Evolutionary conservation across 2,113 vertebrate genomes (phyloP), one percentile per base, ranked within the genome.

Genomic region (Pao palembangensis): DNA sequence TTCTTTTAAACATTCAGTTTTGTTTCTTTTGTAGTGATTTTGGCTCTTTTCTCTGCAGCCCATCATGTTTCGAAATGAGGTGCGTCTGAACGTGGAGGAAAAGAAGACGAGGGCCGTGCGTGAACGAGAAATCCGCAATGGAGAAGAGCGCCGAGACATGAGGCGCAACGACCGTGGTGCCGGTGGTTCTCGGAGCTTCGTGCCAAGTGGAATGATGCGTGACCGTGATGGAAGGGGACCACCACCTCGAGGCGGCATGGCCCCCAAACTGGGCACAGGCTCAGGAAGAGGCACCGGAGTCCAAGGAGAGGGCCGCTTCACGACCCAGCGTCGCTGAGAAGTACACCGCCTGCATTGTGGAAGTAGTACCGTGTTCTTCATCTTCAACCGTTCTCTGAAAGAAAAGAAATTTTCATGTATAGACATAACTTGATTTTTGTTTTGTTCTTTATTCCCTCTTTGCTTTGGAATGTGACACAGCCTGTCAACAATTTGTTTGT

Each of bases 401-500:
- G 68, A 88, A 87, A 86, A 80, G 71, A 88, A 87, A 79, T 86
- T 82, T 80, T 85, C 87, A 87, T 89, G 83, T 90, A 89, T 81
- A 86, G 85, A 88, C 82, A 62, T 87, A 88, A 83, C 88, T 89
- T 93, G 91, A 88, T 75, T 86, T 82, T 90, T 88, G 88, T 91
- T 91, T 73, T 28, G 41, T 92, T 72, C 76, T 79, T 79, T 66
- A 75, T 76, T 79, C 70, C 73, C 71, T 69, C 61, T 76, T 81
- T 93, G 92, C 93, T 95, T 96, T 95, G 93, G 93, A 98, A 97
- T 96, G 93, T 97, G 94, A 96, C 93, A 94, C 93, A 92, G 90
- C 92, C 92, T 92, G 92, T 93, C 92, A 89, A 92, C 93, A 79
- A 85, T 94, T 94, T 93, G 91, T 94, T 93, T 96, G 91, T 94